Conservation (phyloP, 2,888 invertebrate species). For the Brenthis ino region DNA sequence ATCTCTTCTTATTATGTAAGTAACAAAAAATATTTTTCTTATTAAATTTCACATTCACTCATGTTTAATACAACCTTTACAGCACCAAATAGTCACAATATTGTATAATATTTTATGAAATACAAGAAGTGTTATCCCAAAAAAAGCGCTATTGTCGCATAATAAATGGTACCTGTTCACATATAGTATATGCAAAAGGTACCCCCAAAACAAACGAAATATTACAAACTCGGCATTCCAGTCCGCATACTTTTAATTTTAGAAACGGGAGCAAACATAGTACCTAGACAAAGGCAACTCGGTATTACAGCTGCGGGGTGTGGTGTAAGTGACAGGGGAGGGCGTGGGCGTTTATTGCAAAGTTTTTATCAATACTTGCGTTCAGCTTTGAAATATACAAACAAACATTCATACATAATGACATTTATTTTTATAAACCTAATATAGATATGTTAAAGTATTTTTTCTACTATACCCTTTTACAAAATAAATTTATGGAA, state of each 20-base stretch:
- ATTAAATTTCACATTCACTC: not conserved
- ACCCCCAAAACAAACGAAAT: conserved; percentile 52
- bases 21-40: no score
- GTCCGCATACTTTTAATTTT: conserved; percentile 79
- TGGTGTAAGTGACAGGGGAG: conserved; percentile 35
- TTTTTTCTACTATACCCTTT: no score
- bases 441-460: no score
- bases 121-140: not conserved
- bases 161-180: conserved; percentile 30
- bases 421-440: no score
- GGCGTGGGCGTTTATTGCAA: not conserved
- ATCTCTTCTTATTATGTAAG: not conserved
- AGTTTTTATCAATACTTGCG: not conserved
- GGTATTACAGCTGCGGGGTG: conserved; percentile 45
- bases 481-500: no score
- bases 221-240: conserved; percentile 62
- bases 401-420: no score
- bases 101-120: not conserved
- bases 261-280: conserved; percentile 77
- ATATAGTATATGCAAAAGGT: conserved; percentile 32
- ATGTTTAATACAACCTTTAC: not conserved
- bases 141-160: conserved; percentile 14
- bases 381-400: not conserved
- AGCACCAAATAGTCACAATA: no score
- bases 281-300: conserved; percentile 72